Conservation (phyloP, 2,888 invertebrate species). For the Apamea epomidion region DNA sequence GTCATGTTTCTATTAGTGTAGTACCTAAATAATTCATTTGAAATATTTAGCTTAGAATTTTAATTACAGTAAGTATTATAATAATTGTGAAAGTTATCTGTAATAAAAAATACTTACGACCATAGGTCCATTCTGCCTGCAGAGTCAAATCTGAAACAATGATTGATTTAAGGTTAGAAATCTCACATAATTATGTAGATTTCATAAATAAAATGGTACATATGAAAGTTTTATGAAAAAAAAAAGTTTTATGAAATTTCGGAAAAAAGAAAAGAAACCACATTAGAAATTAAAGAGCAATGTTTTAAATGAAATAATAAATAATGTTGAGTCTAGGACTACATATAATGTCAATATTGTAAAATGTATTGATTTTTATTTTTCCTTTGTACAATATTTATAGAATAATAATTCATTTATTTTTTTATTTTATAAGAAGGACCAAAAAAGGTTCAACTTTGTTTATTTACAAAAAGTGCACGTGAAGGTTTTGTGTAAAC, state of each 20-base stretch:
- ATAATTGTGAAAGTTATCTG: background rate
- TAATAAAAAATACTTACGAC: conserved; percentile 74
- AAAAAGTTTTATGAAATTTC: background rate
- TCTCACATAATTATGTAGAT: background rate
- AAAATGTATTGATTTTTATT: background rate
- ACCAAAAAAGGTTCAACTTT: background rate
- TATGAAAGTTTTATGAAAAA: background rate
- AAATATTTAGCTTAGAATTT: background rate
- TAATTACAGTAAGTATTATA: background rate
- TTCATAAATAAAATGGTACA: background rate
- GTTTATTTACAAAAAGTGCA: conserved; percentile 15
- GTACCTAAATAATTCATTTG: background rate
- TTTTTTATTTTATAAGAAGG: too few species aligned
- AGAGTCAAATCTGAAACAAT: conserved; percentile 77
- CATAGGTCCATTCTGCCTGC: conserved; percentile 80
- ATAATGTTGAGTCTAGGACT: background rate
- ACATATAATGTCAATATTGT: background rate
- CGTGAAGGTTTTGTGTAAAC: background rate
- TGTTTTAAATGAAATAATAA: background rate
- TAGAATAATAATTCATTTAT: too few species aligned
- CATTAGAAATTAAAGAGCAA: background rate
- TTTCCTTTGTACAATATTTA: background rate
- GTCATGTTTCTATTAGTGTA: background rate
- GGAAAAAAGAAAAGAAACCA: background rate
- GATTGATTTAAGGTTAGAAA: background rate